A percentile compares a stretch with the other conserved stretches of the same genome.
These are phyloP conservation scores for Troilus luridus DNA, from an alignment of 2,888 invertebrate genomes.

Conservation along the genomic window DNA sequence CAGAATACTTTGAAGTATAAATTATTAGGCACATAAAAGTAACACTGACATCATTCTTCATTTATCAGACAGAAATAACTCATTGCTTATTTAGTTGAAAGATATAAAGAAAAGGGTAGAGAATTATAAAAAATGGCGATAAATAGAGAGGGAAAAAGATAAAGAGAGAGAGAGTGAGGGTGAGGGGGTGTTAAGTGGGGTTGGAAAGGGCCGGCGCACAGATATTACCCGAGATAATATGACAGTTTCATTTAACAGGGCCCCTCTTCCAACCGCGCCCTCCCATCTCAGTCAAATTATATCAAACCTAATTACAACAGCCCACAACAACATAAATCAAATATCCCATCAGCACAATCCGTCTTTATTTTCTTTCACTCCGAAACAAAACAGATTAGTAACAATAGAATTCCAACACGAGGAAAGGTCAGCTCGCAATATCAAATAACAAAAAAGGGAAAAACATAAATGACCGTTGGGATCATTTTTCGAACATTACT, in stretches of 20 bases:
- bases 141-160: not conserved
- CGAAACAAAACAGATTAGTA: not conserved
- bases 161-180: not conserved
- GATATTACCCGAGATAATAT: slow-evolving; percentile 47
- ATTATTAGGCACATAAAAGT: no score
- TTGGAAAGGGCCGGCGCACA: not conserved
- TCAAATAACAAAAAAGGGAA: not conserved
- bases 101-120: not conserved
- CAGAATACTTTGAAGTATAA: no score
- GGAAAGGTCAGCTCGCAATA: not conserved
- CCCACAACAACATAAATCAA: slow-evolving; percentile 38
- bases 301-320: slow-evolving; percentile 47
- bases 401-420: not conserved
- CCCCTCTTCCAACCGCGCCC: slow-evolving; percentile 34
- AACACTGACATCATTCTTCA: no score
- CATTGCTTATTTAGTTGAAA: not conserved
- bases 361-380: slow-evolving; percentile 24
- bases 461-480: not conserved
- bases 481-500: not conserved
- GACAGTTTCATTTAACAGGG: slow-evolving; percentile 46
- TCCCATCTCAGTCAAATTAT: slow-evolving; percentile 46
- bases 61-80: no score
- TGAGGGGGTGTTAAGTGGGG: not conserved
- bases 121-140: not conserved
- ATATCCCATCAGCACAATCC: slow-evolving; percentile 11